These are phyloP conservation scores for Alaudala cheleensis DNA, from an alignment of 2,113 vertebrate genomes.

Conservation along the genomic window DNA sequence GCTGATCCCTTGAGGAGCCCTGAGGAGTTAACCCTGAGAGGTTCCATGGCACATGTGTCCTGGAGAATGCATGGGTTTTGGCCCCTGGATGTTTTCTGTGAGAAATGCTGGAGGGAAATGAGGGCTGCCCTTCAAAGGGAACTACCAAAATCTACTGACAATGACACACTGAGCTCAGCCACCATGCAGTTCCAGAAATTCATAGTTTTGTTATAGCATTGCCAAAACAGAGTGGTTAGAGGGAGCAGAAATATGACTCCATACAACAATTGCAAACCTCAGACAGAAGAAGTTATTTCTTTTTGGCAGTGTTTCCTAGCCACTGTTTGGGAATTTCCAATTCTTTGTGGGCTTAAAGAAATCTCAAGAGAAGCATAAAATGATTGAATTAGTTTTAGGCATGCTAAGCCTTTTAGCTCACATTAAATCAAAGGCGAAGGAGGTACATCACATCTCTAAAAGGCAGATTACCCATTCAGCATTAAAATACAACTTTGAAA, in stretches of 20 bases:
- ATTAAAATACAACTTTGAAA: background rate
- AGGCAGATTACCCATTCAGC: background rate
- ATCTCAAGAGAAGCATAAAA: slow-evolving; percentile 9
- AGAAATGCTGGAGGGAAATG: background rate
- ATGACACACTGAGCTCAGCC: background rate
- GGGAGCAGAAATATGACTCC: background rate
- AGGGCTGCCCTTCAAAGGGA: background rate
- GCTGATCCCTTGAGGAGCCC: background rate
- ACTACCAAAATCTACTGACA: background rate
- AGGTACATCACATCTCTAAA: background rate
- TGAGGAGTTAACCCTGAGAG: background rate
- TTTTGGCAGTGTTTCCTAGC: background rate
- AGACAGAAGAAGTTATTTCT: background rate
- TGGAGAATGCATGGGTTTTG: fast-evolving
- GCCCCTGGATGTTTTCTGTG: fast-evolving
- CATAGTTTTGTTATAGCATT: background rate
- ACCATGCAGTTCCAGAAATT: background rate
- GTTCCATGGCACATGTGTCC: fast-evolving
- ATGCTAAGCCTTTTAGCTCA: background rate
- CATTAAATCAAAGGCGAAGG: background rate
- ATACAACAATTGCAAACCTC: background rate
- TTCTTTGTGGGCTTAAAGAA: background rate
- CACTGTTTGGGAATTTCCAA: background rate
- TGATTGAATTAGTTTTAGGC: slow-evolving; percentile 14
- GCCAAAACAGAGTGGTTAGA: background rate